Base-by-base conservation (phyloP, 1,140 invertebrate genomes). In the Zaprionus taronus region DNA sequence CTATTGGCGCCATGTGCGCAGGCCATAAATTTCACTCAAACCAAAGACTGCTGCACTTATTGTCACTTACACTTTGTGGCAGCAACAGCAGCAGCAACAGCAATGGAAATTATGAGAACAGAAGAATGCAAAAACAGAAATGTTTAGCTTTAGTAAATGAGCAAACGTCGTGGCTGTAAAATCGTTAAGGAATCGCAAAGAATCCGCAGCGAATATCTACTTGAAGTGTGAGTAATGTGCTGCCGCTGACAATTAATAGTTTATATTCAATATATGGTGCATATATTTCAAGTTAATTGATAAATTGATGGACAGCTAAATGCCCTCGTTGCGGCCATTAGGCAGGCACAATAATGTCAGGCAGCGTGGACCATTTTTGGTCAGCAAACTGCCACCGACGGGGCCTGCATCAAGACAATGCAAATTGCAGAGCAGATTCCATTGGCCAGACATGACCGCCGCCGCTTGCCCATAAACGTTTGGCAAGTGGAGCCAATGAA, bases 401-500 rank as follows among this genome's bases (percentile, higher is more conserved):
- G 20, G 53, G 56, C 44, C 69, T 64, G 31, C 31, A 34, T 34
- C 31, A 66, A 79, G 67, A 90, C 85, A 89, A 89, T 85, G 85
- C 85, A 90, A 89, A 90, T 90, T 89, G 81, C 64, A 82, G 81
- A 79, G 72, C 85, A 90, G 81, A 89, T 89, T 90, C 84, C 85
- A 84, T 70, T 73, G 63, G 51, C 71, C 73, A 69, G 83, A 79
- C 83, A 87, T 77, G 79, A 51, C 17, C 56, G 62, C 41, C 55
- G 65, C 47, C 55, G 65, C 56, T 67, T 75, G 67, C 83, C 76
- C 72, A 80, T 75, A 51, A 51, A 51, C 47, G 47, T 83, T 75
- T 72, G 80, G 69, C 75, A 73, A 38, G 65, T 56, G 58, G 31
- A 57, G 72, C 72, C 81, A 89, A 89, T 89, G 85, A 89, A 89